Base-by-base conservation (phyloP, 2,113 vertebrate genomes). In the Octodon degus region DNA sequence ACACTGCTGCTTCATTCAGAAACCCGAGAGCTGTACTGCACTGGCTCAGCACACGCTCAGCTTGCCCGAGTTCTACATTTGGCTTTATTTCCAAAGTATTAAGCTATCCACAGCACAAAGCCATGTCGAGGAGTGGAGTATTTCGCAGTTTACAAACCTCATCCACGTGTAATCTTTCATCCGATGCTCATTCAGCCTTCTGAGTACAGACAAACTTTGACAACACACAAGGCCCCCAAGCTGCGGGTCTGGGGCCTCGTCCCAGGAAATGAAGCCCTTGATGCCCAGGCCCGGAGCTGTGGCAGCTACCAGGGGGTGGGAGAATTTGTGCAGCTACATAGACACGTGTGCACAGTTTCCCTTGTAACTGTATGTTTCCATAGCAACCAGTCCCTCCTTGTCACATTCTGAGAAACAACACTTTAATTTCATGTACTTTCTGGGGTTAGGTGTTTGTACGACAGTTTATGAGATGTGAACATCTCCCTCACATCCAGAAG, bases 371-470 rank as follows among this genome's bases (percentile, higher is more conserved):
- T 50, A 3, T 62, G 58, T 90, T 62, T 94, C 82, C n/a, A 30
- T 27, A 70, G n/a, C 32, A 80, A 85, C 50, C 24, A 55, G 20
- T 63, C 22, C 24, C 27, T n/a, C 32, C 70, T 89, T 83, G 25
- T 68, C 90, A 60, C 22, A 63, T 24, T 83, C 20, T 30, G 43
- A 85, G 60, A 68, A 50, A 37, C 0, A 43, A 27, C 63, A 40
- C 83, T 86, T 93, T 58, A 70, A 93, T 32, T 91, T 91, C 76
- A 65, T 70, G 34, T 40, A 22, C 9, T 62, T 77, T 90, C 88
- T 72, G 70, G 50, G 32, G 43, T 19, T 53, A 58, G 62, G 30
- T 47, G 17, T 53, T 68, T 94, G 47, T 24, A 47, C 3, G 53
- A 76, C 77, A 80, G 27, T 76, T 90, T 58, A 77, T 0, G 4